Evolutionary conservation across 2,888 invertebrate species (phyloP).

Genomic region (Apamea monoglypha): DNA sequence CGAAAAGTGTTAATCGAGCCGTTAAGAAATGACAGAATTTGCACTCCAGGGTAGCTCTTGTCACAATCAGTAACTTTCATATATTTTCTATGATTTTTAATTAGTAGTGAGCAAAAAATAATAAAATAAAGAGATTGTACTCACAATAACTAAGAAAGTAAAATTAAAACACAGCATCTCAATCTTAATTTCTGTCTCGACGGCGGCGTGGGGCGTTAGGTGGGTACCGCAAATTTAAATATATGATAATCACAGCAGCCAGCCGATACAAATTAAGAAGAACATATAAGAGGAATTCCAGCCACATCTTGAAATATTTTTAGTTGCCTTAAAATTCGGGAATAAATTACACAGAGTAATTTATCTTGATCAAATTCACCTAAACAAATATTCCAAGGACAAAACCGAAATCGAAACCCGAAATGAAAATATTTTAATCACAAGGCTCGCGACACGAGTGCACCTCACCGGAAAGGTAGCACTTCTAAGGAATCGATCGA

Average conservation of each 20-base stretch:
- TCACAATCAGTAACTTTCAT: background rate
- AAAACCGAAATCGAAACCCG: background rate
- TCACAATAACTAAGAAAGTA: conserved; percentile 15
- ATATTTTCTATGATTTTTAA: background rate
- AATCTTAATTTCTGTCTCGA: background rate
- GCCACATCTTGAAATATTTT: conserved; percentile 3
- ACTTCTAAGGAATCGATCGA: conserved; percentile 28
- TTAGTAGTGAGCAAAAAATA: background rate
- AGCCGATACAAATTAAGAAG: conserved; percentile 7
- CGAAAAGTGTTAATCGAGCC: background rate
- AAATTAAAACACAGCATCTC: background rate
- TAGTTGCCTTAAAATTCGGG: background rate
- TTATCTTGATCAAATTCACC: background rate
- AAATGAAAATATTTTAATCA: background rate
- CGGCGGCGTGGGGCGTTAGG: background rate
- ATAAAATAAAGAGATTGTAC: background rate
- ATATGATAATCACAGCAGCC: conserved; percentile 2
- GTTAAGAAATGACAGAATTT: background rate
- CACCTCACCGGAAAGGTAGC: background rate
- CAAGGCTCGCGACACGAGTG: conserved; percentile 11
- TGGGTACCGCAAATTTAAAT: background rate
- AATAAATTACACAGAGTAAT: background rate
- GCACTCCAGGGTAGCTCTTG: background rate
- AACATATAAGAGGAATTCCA: background rate
- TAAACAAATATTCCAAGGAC: background rate